A percentile compares a stretch with the other conserved stretches of the same genome.
These are phyloP conservation scores for Parnassius mnemosyne DNA, from an alignment of 2,888 invertebrate species.

Conservation along the genomic window DNA sequence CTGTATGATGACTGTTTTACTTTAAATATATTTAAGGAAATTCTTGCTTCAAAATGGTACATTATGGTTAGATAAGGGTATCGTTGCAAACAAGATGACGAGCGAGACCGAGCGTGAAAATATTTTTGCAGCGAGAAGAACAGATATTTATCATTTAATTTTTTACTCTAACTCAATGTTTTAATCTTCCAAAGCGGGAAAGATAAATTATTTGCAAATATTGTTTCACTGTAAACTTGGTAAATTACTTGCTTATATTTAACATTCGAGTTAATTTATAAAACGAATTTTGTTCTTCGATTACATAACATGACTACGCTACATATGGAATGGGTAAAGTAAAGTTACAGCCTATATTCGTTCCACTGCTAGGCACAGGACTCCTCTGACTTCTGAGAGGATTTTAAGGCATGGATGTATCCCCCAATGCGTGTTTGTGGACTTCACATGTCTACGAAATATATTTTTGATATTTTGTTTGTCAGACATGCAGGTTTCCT, in stretches of 20 bases:
- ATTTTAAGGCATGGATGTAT: no score
- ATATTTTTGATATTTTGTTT: no score
- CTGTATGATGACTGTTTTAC: conserved; percentile 9
- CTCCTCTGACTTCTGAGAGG: no score
- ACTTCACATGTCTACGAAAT: no score
- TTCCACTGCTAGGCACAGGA: no score
- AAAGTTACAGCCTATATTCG: no score
- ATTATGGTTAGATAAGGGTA: conserved; percentile 24
- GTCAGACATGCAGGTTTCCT: no score
- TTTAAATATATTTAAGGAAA: conserved; percentile 20
- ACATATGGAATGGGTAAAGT: no score
- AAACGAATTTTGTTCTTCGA: no score
- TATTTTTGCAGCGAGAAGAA: conserved; percentile 17
- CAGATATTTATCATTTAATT: conserved; percentile 23
- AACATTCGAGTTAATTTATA: not conserved
- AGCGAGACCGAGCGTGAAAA: conserved; percentile 21
- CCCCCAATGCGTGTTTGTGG: no score
- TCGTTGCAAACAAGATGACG: conserved; percentile 24
- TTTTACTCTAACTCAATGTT: conserved; percentile 18
- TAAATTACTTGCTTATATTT: conserved; percentile 3
- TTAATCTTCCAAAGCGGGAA: conserved; percentile 13
- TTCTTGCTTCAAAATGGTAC: conserved; percentile 21
- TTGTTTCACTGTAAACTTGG: conserved; percentile 3
- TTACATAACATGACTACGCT: no score
- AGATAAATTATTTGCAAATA: conserved; percentile 12